These are phyloP conservation scores for Ciconia stormi DNA, from an alignment of 2,113 vertebrate species.

Conservation along the genomic window DNA sequence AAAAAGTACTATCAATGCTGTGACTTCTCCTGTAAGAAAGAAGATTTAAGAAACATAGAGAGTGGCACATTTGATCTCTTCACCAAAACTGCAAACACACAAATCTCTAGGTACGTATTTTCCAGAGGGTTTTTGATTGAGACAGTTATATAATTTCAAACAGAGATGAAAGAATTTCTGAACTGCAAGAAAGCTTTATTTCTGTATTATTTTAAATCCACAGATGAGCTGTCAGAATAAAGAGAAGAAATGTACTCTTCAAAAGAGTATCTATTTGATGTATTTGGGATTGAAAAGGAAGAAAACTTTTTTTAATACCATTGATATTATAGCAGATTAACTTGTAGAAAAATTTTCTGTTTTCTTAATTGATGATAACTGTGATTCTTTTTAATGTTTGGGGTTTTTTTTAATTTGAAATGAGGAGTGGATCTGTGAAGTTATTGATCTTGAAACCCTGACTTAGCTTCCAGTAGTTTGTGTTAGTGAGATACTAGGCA, in stretches of 20 bases:
- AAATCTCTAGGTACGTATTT: background rate
- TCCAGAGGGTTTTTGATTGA: slow-evolving; percentile 5
- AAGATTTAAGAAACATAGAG: background rate
- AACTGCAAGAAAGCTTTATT: background rate
- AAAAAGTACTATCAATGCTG: background rate
- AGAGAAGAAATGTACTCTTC: background rate
- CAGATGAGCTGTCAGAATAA: background rate
- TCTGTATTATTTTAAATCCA: slow-evolving; percentile 7
- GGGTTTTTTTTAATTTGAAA: background rate
- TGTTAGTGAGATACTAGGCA: background rate
- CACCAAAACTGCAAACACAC: background rate
- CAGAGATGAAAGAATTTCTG: slow-evolving; percentile 18
- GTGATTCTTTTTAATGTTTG: too few species aligned
- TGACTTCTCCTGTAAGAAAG: background rate
- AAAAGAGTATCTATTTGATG: background rate
- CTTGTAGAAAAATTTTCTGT: background rate
- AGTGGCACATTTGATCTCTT: slow-evolving; percentile 8
- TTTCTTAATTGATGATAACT: background rate
- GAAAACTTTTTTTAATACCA: background rate
- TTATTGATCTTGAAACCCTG: background rate
- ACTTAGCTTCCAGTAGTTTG: background rate
- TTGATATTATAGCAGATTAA: background rate
- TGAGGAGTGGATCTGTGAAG: background rate
- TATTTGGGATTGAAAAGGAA: background rate
- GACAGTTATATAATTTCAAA: background rate